Evolutionary conservation across 35 echinoderm and acorn worm genomes (phyloP).

Genomic region (Strongylocentrotus purpuratus): DNA sequence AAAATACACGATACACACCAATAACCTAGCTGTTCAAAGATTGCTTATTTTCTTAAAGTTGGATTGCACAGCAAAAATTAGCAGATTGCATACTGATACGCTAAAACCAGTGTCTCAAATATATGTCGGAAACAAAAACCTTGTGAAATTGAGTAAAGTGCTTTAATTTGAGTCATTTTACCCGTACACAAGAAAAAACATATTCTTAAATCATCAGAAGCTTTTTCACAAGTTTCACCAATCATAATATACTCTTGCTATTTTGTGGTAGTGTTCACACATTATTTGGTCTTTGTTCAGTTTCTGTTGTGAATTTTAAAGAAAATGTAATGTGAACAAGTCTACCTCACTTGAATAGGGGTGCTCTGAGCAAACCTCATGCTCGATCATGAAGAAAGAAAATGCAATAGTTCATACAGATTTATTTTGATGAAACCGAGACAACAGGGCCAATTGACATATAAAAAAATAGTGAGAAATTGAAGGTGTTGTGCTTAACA

Average conservation of each 20-base stretch:
- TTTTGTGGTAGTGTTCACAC: conserved; percentile 27
- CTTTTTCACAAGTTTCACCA: background rate
- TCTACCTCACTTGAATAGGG: conserved; percentile 34
- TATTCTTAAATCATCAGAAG: background rate
- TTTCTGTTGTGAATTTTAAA: conserved; percentile 11
- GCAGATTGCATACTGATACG: background rate
- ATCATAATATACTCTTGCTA: background rate
- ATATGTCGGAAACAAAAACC: too few relatives aligned
- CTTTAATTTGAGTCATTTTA: background rate
- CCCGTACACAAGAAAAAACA: background rate
- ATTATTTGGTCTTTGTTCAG: background rate
- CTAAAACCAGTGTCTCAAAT: background rate
- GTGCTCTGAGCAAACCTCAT: conserved; percentile 20
- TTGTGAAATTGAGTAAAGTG: background rate
- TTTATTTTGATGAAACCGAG: background rate
- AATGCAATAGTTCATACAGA: background rate
- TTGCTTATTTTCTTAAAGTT: background rate
- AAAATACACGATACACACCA: background rate
- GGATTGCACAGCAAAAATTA: background rate
- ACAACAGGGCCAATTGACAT: background rate
- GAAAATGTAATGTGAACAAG: conserved; percentile 35
- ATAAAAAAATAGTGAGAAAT: background rate
- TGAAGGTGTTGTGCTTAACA: background rate
- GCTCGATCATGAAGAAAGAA: background rate
- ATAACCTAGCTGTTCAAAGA: background rate